Conservation (phyloP, 2,113 vertebrate genomes). For the Danio rerio region DNA sequence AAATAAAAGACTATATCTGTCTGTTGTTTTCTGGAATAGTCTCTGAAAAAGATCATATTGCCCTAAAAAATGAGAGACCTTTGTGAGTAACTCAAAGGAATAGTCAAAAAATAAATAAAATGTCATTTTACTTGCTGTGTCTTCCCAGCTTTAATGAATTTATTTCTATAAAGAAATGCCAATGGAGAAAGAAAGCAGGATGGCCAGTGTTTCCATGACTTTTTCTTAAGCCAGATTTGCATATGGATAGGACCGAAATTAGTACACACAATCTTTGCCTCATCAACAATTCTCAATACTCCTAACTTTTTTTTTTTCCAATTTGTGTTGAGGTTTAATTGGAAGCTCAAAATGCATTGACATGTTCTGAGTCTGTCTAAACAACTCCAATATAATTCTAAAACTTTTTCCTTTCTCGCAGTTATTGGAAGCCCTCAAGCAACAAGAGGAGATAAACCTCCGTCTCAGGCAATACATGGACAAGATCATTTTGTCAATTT, state of each 20-base stretch:
- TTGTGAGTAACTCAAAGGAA: not conserved
- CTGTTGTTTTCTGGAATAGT: not conserved
- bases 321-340: not conserved
- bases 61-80: not conserved
- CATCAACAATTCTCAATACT: not conserved
- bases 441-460: constrained; percentile 96
- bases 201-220: too few species aligned
- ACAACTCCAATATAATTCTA: not conserved
- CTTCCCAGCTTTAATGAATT: too few species aligned
- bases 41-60: not conserved
- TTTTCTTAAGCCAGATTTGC: not conserved
- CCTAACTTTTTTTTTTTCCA: not conserved
- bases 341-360: not conserved
- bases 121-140: too few species aligned
- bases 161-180: not conserved
- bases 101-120: not conserved
- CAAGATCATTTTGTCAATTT: constrained; percentile 96
- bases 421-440: constrained; percentile 97
- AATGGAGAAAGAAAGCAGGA: not conserved
- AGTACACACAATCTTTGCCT: not conserved
- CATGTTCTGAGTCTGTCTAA: not conserved
- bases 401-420: constrained; percentile 61
- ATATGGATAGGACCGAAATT: not conserved
- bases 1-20: not conserved
- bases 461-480: constrained; percentile 97